Evolutionary conservation across 2,113 vertebrate species (phyloP).

Genomic region (Mustela nigripes): DNA sequence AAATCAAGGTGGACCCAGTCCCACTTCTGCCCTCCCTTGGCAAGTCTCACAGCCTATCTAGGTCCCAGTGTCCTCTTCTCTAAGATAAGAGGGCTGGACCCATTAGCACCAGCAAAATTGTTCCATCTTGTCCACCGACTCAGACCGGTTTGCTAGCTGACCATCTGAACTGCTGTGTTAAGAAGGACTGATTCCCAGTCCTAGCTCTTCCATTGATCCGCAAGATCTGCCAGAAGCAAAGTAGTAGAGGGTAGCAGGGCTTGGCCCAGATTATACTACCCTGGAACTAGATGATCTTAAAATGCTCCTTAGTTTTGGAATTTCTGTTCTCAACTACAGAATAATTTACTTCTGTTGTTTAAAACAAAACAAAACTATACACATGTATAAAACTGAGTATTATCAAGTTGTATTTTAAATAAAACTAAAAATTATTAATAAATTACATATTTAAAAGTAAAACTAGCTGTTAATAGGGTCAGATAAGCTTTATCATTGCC

Average conservation of each 20-base stretch:
- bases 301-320: neutral
- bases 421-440: conserved; percentile 15
- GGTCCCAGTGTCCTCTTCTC: neutral
- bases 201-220: neutral
- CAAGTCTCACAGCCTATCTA: neutral
- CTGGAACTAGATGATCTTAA: neutral
- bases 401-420: neutral
- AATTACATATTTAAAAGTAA: conserved; percentile 3
- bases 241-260: neutral
- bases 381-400: neutral
- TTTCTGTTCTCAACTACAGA: neutral
- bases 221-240: neutral
- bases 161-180: neutral
- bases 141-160: neutral
- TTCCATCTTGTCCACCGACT: neutral
- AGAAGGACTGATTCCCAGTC: neutral
- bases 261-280: neutral
- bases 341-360: neutral
- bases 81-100: neutral
- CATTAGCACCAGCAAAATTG: neutral
- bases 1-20: neutral
- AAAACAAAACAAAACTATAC: neutral
- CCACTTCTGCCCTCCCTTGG: neutral
- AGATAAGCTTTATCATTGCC: neutral
- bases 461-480: neutral